These are phyloP conservation scores for Alviniconcha strummeri DNA, from an alignment of 2,888 invertebrate species.

Conservation along the genomic window DNA sequence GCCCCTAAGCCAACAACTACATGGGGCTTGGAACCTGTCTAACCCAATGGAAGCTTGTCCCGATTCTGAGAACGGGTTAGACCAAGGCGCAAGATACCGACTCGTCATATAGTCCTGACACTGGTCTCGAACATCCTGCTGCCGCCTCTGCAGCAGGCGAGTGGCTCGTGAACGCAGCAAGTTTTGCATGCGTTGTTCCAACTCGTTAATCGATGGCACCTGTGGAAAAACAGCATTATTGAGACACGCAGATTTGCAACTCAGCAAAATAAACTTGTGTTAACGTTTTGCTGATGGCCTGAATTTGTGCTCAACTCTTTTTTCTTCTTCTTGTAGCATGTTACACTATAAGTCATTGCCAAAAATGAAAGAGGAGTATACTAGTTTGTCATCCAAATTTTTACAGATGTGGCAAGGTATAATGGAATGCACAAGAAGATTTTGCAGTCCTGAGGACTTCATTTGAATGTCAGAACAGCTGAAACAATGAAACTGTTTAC, in stretches of 20 bases:
- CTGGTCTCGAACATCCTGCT: slow-evolving; percentile 95
- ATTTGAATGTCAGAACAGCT: not conserved
- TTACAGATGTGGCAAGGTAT: too few species aligned
- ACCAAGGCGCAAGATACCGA: slow-evolving; percentile 55
- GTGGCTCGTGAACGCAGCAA: slow-evolving; percentile 82
- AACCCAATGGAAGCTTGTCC: slow-evolving; percentile 20
- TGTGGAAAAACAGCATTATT: slow-evolving; percentile 39
- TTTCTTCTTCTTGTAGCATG: too few species aligned
- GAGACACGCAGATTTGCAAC: not conserved
- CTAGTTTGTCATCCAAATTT: too few species aligned
- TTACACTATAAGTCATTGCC: too few species aligned
- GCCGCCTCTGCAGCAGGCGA: slow-evolving; percentile 84
- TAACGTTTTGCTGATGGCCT: too few species aligned
- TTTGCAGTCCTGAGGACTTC: too few species aligned
- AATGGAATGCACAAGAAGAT: too few species aligned
- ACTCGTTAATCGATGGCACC: slow-evolving; percentile 81
- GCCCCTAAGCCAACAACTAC: too few species aligned
- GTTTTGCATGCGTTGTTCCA: slow-evolving; percentile 87
- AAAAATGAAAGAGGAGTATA: too few species aligned
- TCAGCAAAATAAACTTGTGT: too few species aligned
- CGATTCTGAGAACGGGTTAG: slow-evolving; percentile 23
- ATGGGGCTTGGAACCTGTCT: slow-evolving; percentile 12
- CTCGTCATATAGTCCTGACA: slow-evolving; percentile 89
- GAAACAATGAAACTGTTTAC: not conserved
- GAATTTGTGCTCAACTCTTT: too few species aligned